Conservation (phyloP, 2,797 vertebrate genomes). For the Halcyon badia region DNA sequence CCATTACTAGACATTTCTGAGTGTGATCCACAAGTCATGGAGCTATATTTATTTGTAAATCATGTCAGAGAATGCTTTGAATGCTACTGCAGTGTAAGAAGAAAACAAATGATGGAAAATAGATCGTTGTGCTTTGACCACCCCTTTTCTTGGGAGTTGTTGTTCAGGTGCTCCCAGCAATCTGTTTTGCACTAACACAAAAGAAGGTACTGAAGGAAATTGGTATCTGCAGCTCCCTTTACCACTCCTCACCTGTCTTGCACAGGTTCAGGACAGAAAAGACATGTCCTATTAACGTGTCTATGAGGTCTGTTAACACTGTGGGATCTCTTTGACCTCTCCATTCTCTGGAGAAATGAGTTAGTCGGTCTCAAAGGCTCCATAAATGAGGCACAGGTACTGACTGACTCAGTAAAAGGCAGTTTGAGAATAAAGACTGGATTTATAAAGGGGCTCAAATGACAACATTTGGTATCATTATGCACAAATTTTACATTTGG, state of each 20-base stretch:
- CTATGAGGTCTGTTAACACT: not conserved
- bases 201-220: not conserved
- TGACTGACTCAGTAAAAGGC: not conserved
- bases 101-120: not conserved
- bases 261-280: not conserved
- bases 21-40: not conserved
- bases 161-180: not conserved
- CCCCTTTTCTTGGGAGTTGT: not conserved
- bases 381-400: not conserved
- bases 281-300: not conserved
- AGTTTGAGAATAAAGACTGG: not conserved
- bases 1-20: not conserved
- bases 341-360: not conserved
- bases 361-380: not conserved
- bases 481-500: not conserved
- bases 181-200: not conserved
- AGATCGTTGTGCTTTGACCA: not conserved
- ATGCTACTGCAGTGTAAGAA: not conserved
- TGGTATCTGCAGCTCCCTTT: not conserved
- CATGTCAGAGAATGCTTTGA: not conserved
- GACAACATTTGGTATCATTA: not conserved
- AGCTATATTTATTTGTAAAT: not conserved
- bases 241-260: not conserved
- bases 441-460: not conserved
- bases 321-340: not conserved